Base-by-base conservation (phyloP, 2,888 invertebrate genomes). In the Schizotus pectinicornis region DNA sequence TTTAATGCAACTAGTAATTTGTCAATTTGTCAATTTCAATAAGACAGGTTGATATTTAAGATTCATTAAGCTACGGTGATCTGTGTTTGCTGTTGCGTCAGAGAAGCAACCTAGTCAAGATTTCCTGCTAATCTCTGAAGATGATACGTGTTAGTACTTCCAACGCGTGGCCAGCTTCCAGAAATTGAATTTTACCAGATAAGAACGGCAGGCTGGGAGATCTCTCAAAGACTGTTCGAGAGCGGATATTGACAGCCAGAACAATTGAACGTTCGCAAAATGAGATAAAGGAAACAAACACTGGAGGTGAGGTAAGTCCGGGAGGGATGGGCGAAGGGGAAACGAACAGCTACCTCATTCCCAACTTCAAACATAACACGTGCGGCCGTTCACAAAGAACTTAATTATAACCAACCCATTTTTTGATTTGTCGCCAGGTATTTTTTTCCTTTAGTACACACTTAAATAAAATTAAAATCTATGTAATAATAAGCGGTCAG, bases 241-340 rank as follows among this genome's bases (percentile, higher is more conserved):
- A 68, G 62, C 75, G 76, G 75, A 75, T 76, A 77, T 78, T 77
- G 76, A 78, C 76, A 74, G 72, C 67, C 67, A 71, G 72, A 82
- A 83, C 83, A 84, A 84, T 84, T 83, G 82, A 81, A 70, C 70
- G 71, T 69, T 67, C 66, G 67, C 71, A 68, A 74, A 74, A 74
- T 74, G 73, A 75, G 75, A 76, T 74, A 74, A 76, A 81, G 81
- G 82, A 81, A 80, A 81, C 80, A 82, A 83, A 83, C 82, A 80
- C 64, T 67, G 66, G 60, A 56, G 62, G 64, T 56, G 60, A 57
- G 55, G 60, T 52, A 31, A 36, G 48, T 32, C 13, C 47, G 38
- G 57, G 51, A 12, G 53, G 49, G 31, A 46, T 50, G 43, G 56
- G 56, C 46, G 43, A 39, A 47, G 22, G 50, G 48, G 56, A 50